Evolutionary conservation across 2,797 vertebrate genomes (phyloP).

Genomic region (Catamblyrhynchus diadema): DNA sequence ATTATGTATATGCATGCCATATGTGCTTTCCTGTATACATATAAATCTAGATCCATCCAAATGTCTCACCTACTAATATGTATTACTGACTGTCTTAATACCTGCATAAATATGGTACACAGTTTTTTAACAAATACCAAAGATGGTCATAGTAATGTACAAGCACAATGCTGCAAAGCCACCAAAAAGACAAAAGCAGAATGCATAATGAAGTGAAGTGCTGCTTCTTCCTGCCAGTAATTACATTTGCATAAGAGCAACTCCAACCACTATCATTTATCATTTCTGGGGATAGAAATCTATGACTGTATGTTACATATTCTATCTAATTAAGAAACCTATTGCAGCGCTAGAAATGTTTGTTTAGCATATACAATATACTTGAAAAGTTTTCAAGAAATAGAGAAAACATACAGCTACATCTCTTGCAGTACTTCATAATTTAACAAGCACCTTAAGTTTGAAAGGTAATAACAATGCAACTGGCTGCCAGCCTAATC

Average conservation of each 20-base stretch:
- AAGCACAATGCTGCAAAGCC: background rate
- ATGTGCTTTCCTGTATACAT: background rate
- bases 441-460: background rate
- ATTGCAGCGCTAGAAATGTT: background rate
- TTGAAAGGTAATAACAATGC: background rate
- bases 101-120: background rate
- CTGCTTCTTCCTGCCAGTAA: background rate
- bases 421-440: background rate
- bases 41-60: background rate
- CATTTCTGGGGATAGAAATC: slow-evolving; percentile 8
- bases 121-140: background rate
- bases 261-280: background rate
- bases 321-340: background rate
- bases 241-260: slow-evolving; percentile 34
- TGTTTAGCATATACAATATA: slow-evolving; percentile 8
- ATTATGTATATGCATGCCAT: background rate
- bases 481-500: background rate
- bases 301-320: background rate
- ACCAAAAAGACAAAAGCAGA: background rate
- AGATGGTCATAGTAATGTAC: background rate
- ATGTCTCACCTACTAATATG: background rate
- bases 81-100: background rate
- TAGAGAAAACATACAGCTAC: background rate
- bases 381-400: background rate
- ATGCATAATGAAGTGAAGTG: background rate